phyloP scores from a whole-genome alignment of 2,797 vertebrate species.

The Poeciliopsis gracilis region DNA sequence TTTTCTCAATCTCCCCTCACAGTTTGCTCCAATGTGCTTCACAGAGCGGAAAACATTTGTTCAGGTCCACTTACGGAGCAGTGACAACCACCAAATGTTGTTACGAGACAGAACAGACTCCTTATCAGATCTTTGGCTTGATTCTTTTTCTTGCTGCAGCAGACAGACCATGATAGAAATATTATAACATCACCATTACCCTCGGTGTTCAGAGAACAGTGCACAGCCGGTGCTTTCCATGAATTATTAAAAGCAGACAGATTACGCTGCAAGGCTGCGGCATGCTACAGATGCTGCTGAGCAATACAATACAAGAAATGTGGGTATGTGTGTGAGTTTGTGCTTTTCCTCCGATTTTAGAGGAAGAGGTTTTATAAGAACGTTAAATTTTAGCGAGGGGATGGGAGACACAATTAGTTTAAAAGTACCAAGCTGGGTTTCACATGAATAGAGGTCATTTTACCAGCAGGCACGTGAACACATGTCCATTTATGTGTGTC shows the following conservation, averaged over 20 bases:
- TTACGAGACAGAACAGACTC: conserved; percentile 63
- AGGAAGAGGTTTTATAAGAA: conserved; percentile 12
- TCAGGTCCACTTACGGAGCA: conserved; percentile 53
- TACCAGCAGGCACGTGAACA: not conserved
- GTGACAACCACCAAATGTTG: conserved; percentile 70
- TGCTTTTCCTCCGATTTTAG: conserved; percentile 47
- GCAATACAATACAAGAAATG: conserved; percentile 67
- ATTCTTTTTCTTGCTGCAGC: conserved; percentile 61
- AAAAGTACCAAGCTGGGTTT: conserved; percentile 25
- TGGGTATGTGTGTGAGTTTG: conserved; percentile 19
- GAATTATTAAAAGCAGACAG: conserved; percentile 80
- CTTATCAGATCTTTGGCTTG: conserved; percentile 73
- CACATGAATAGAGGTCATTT: conserved; percentile 4
- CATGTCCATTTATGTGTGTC: conserved; percentile 35
- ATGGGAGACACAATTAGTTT: not conserved
- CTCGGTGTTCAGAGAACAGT: conserved; percentile 69
- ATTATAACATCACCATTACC: conserved; percentile 78
- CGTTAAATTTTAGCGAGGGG: conserved; percentile 15
- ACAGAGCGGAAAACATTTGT: conserved; percentile 54
- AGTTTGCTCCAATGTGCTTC: conserved; percentile 33
- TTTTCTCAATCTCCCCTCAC: conserved; percentile 25
- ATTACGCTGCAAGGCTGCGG: conserved; percentile 76
- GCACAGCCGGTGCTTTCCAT: conserved; percentile 71
- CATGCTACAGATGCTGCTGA: conserved; percentile 72
- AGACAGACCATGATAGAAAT: conserved; percentile 79